phyloP scores from a whole-genome alignment of 2,888 invertebrate genomes.

The Apotomis betuletana region DNA sequence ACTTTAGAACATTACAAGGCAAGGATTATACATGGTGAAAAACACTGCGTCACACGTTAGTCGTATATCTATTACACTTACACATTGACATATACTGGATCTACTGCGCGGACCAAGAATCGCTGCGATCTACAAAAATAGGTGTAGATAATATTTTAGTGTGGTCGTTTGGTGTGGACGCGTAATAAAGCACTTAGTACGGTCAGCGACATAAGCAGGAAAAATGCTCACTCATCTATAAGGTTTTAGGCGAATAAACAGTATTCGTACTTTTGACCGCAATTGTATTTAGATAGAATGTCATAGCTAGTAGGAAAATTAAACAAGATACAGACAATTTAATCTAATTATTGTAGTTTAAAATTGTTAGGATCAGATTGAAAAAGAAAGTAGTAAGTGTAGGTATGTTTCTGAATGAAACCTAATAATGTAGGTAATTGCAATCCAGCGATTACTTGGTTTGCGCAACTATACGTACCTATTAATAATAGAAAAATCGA shows the following conservation, averaged over 20 bases:
- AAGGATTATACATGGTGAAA: conserved; percentile 61
- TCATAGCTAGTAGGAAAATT: too few relatives aligned
- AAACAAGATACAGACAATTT: too few relatives aligned
- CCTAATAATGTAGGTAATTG: neutral
- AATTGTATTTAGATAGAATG: too few relatives aligned
- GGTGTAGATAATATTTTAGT: neutral
- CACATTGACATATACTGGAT: conserved; percentile 11
- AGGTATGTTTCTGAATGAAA: neutral
- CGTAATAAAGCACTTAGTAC: too few relatives aligned
- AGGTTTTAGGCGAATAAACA: too few relatives aligned
- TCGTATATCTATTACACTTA: conserved; percentile 34
- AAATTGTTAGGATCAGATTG: neutral
- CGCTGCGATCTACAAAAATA: neutral
- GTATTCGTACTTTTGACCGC: too few relatives aligned
- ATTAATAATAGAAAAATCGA: conserved; percentile 17
- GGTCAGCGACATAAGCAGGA: too few relatives aligned
- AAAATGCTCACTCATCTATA: too few relatives aligned
- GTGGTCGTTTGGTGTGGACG: too few relatives aligned
- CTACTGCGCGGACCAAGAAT: conserved; percentile 10
- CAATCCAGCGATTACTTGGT: conserved; percentile 12
- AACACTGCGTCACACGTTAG: conserved; percentile 39
- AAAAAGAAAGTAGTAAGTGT: neutral
- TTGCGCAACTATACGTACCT: conserved; percentile 5
- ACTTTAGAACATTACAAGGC: conserved; percentile 66
- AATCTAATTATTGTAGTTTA: too few relatives aligned